Conservation (phyloP, 2,113 vertebrate genomes). For the Falco punctatus region DNA sequence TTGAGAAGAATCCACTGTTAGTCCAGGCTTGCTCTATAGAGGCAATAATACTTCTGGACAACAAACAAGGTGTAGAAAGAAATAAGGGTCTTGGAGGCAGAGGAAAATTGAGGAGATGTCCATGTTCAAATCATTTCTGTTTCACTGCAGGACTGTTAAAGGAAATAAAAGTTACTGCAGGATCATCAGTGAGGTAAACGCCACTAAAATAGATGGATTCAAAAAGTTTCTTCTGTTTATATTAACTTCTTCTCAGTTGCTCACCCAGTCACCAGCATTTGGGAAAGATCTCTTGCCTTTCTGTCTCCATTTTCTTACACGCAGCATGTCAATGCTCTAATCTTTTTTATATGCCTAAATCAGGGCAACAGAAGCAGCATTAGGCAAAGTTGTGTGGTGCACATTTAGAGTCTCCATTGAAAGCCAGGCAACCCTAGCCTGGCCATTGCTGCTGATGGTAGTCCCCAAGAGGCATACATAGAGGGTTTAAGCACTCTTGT, state of each 20-base stretch:
- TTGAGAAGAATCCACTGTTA: neutral
- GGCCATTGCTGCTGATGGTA: neutral
- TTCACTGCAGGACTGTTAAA: neutral
- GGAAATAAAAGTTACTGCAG: neutral
- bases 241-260: neutral
- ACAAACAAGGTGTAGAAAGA: neutral
- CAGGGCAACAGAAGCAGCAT: accelerated
- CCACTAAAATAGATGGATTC: neutral
- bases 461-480: neutral
- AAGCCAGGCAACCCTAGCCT: neutral
- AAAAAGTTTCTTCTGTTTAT: neutral
- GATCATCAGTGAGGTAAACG: neutral
- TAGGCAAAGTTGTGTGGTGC: neutral
- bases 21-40: neutral
- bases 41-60: neutral
- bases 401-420: neutral
- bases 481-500: neutral
- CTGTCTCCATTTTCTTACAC: neutral
- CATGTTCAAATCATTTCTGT: neutral
- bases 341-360: neutral
- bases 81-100: neutral
- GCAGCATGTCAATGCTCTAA: accelerated
- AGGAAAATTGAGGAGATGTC: neutral
- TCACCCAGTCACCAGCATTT: accelerated
- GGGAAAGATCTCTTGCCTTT: neutral